Base-by-base conservation (phyloP, 2,888 invertebrate genomes). In the Lithophane socia region DNA sequence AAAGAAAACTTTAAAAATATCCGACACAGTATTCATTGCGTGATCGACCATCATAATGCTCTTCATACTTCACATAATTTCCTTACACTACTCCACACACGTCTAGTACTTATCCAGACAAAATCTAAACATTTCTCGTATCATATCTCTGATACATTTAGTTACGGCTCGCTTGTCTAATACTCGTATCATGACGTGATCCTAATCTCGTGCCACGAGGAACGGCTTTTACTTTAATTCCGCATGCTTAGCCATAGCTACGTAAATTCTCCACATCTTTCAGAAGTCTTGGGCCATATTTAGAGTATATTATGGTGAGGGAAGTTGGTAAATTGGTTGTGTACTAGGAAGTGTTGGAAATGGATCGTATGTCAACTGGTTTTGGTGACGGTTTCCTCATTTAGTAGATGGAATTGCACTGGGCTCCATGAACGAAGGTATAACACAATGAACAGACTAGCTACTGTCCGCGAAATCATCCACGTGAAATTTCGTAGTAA, bases 61-160 rank as follows among this genome's bases (percentile, higher is more conserved):
- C 49, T 58, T 58, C 29, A 66, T 58, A 61, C 24, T 58, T 18
- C 24, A 52, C 52, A 52, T 54, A 42, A 56, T 60, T 61, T 72
- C 37, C 21, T 44, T 47, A 37, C 58, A 24, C 52, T 13, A 77
- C 47, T 42, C 18, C 49, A 44, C 49, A 69, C 47, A 44, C 52
- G 64, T 16, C 21, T 24, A 1, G 18, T 37, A 63, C 73, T 74
- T 78, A 82, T 80, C 74, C 63, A 12, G 9, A 44, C 21, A 37
- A 24, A 68, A 81, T 83, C 75, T 77, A 73, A 82, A 75, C 79
- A 75, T 86, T 84, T 80, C 68, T 73, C 47, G 67, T 52, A 61
- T 70, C 77, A 73, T 76, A 83, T 86, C 75, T 88, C 84, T 83
- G 77, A 87, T 83, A 85, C 79, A 85, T 89, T 89, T 87, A 82